Base-by-base conservation (phyloP, 2,888 invertebrate species). In the Lithophane semibrunnea region DNA sequence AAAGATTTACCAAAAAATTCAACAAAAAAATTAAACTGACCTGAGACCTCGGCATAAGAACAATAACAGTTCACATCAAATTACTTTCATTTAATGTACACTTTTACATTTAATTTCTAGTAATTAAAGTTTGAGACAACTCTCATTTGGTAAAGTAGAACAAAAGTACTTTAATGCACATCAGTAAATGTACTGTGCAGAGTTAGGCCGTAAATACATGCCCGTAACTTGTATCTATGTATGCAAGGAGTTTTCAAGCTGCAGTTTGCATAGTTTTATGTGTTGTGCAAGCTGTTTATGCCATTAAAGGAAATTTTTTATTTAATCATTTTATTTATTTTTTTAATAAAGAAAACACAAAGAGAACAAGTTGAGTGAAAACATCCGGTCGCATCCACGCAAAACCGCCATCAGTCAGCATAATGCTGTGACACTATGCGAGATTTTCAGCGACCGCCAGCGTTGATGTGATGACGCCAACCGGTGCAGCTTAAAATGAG, bases 1-100 rank as follows among this genome's bases (percentile, higher is more conserved):
- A n/a, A 71, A 63, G n/a, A 0, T 9, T 0, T 18, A 37, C 47
- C n/a, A 56, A 47, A 47, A 54, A 42, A 16, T 12, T 54, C 7
- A 42, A 49, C 21, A 42, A 13, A 54, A 49, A 16, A n/a, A 12
- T 54, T 4, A 18, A 44, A 60, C 61, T 52, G n/a, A n/a, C n/a
- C n/a, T n/a, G 52, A 63, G 73, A 73, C 73, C 79, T 64, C 58
- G 10, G n/a, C n/a, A 16, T n/a, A 49, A 68, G 63, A 79, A 82
- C 80, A 79, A 82, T 82, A 54, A 54, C 54, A 44, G 74, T 84
- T 84, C 65, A 70, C 73, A 70, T 52, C 16, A 63, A 69, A 82
- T 63, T 66, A 73, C 79, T 79, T 82, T 77, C 80, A 69, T 61
- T 66, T 56, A n/a, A 29, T 66, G 56, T 67, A 77, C 44, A 54